Evolutionary conservation across 2,888 invertebrate genomes (phyloP).

Genomic region (Bombylius discolor): DNA sequence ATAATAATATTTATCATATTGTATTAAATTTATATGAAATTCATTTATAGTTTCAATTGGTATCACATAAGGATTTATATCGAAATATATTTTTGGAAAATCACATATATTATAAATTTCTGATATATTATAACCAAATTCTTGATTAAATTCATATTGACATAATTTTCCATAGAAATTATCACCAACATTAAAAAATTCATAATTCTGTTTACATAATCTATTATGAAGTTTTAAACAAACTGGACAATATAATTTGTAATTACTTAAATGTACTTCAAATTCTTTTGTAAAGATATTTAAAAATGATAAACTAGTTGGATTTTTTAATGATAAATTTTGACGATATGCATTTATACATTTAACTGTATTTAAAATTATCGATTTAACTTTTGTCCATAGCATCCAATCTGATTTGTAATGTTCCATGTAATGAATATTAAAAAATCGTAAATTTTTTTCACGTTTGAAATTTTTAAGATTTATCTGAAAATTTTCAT

Average conservation of each 20-base stretch:
- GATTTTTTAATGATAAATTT: constrained; percentile 36
- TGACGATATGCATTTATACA: constrained; percentile 42
- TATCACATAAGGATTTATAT: constrained; percentile 35
- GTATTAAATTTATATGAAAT: constrained; percentile 41
- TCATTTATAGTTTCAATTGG: constrained; percentile 9
- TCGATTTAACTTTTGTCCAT: constrained; percentile 35
- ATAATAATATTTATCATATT: constrained; percentile 42
- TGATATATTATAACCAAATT: constrained; percentile 13
- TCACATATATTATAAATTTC: constrained; percentile 17
- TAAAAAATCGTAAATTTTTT: constrained; percentile 28
- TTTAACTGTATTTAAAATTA: constrained; percentile 31
- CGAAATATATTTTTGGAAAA: constrained; percentile 28
- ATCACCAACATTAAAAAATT: constrained; percentile 8
- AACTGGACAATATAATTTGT: constrained; percentile 45
- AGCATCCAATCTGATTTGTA: constrained; percentile 43
- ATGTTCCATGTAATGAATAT: constrained; percentile 39
- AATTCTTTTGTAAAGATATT: constrained; percentile 45
- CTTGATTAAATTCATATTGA: constrained; percentile 11
- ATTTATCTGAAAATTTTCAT: constrained; percentile 10
- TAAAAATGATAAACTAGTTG: constrained; percentile 41
- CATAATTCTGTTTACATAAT: constrained; percentile 13
- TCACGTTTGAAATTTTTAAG: constrained; percentile 1
- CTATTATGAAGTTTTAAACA: constrained; percentile 38
- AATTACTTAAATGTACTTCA: constrained; percentile 38
- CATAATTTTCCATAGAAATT: constrained; percentile 12